Evolutionary conservation across 37 sponge, comb jelly and placozoan genomes (phyloP).

Genomic region (Ephydatia muelleri): DNA sequence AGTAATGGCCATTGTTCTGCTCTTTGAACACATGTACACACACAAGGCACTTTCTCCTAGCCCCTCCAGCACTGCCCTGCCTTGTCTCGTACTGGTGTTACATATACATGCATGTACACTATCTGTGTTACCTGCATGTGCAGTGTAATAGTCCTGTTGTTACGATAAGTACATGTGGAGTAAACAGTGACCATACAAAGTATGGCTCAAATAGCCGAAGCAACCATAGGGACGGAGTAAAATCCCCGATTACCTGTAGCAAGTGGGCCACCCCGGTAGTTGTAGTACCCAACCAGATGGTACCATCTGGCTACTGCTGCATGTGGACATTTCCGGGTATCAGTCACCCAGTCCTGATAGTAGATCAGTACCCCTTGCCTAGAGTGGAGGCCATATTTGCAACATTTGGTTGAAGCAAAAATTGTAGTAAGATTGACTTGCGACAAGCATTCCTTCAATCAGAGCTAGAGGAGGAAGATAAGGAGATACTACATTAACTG

Average conservation of each 20-base stretch:
- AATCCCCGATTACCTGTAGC: neutral
- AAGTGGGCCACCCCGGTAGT: constrained; percentile 33
- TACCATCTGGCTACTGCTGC: constrained; percentile 4
- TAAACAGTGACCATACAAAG: too few relatives aligned
- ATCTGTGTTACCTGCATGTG: too few relatives aligned
- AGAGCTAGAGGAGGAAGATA: neutral
- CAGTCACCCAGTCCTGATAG: constrained; percentile 38
- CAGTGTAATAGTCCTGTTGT: too few relatives aligned
- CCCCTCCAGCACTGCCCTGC: too few relatives aligned
- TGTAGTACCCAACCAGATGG: constrained; percentile 31
- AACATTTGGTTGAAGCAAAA: constrained; percentile 16
- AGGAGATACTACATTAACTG: constrained; percentile 6
- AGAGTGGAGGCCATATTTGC: constrained; percentile 38
- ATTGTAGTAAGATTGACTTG: constrained; percentile 44
- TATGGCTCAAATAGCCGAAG: too few relatives aligned
- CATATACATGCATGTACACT: too few relatives aligned
- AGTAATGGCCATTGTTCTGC: too few relatives aligned
- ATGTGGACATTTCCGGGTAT: constrained; percentile 50
- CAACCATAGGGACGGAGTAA: neutral
- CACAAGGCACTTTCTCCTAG: too few relatives aligned
- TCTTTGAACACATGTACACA: too few relatives aligned
- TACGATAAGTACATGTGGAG: too few relatives aligned
- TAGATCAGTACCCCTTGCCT: constrained; percentile 45
- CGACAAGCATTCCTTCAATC: constrained; percentile 19
- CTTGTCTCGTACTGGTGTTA: too few relatives aligned